These are phyloP conservation scores for Polyploca ridens DNA, from an alignment of 2,888 invertebrate species.

Conservation along the genomic window DNA sequence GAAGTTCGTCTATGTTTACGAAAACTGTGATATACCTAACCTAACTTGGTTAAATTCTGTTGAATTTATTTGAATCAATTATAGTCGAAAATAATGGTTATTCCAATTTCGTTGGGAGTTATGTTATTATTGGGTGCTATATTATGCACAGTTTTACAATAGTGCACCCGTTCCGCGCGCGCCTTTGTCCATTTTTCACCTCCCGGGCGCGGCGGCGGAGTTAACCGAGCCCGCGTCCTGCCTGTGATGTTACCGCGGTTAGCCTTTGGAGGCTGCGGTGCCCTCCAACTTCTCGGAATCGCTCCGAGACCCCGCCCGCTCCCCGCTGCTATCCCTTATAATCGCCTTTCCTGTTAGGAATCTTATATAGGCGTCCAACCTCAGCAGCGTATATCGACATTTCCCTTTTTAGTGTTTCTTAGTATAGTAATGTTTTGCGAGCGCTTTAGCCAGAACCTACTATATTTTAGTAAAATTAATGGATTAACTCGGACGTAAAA, in stretches of 20 bases:
- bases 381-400: neutral
- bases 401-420: slow-evolving; percentile 20
- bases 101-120: no score
- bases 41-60: neutral
- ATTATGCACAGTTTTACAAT: no score
- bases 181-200: slow-evolving; percentile 67
- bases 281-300: slow-evolving; percentile 74
- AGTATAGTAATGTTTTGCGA: slow-evolving; percentile 31
- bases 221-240: slow-evolving; percentile 64
- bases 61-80: neutral
- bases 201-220: slow-evolving; percentile 60
- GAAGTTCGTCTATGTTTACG: no score
- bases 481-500: no score
- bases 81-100: no score
- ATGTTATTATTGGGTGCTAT: no score
- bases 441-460: neutral
- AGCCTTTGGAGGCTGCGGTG: slow-evolving; percentile 59
- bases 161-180: slow-evolving; percentile 32
- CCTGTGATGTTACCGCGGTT: slow-evolving; percentile 77
- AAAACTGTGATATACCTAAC: no score
- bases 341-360: slow-evolving; percentile 60
- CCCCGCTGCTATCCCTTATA: slow-evolving; percentile 50
- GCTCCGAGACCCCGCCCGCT: slow-evolving; percentile 47
- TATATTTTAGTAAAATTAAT: no score
- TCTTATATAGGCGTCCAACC: slow-evolving; percentile 33